Evolutionary conservation across 2,888 invertebrate species (phyloP).

Genomic region (Gastrophysa polygoni): DNA sequence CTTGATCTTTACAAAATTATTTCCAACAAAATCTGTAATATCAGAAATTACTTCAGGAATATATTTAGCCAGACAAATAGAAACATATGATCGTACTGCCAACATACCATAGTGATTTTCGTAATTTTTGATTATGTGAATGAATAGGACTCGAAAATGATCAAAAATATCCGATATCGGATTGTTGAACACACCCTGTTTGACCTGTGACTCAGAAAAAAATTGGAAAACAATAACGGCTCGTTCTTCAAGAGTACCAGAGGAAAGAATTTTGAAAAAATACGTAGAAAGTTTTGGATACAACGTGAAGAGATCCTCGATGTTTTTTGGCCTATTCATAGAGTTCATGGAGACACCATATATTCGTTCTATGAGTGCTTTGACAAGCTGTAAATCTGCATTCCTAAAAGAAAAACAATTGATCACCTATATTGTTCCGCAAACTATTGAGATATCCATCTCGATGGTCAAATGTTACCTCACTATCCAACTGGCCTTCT

Average conservation of each 20-base stretch:
- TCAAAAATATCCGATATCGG: conserved; percentile 20
- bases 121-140: conserved; percentile 37
- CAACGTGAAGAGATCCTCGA: conserved; percentile 40
- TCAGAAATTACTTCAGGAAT: conserved; percentile 36
- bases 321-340: conserved; percentile 39
- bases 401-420: too few species aligned
- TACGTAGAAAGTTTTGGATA: conserved; percentile 36
- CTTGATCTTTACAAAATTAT: conserved; percentile 33
- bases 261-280: conserved; percentile 37
- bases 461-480: conserved; percentile 38
- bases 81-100: conserved; percentile 38
- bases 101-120: conserved; percentile 39
- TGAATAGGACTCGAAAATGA: conserved; percentile 35
- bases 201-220: conserved; percentile 43
- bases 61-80: conserved; percentile 32
- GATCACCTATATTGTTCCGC: too few species aligned
- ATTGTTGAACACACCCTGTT: conserved; percentile 27
- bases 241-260: conserved; percentile 35
- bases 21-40: conserved; percentile 31
- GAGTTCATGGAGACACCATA: conserved; percentile 40
- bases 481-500: conserved; percentile 40
- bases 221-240: conserved; percentile 43
- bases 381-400: conserved; percentile 42
- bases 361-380: conserved; percentile 44
- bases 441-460: too few species aligned